phyloP scores from a whole-genome alignment of 2,797 vertebrate species.

The Spondyliosoma cantharus region DNA sequence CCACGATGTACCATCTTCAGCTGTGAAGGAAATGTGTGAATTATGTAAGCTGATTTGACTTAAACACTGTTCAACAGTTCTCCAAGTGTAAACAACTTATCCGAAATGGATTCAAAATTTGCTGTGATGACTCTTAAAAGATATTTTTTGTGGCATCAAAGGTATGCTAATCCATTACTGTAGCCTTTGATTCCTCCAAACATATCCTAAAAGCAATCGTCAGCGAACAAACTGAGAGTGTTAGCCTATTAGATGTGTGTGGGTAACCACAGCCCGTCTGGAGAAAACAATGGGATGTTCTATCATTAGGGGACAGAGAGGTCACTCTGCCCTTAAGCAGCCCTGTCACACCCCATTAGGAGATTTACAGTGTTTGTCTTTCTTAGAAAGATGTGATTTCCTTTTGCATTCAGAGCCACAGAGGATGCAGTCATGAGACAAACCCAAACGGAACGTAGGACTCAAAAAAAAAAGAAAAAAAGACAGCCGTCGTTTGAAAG shows the following conservation, averaged over 20 bases:
- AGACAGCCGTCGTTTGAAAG: slow-evolving; percentile 49
- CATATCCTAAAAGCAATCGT: slow-evolving; percentile 19
- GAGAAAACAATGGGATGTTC: slow-evolving; percentile 72
- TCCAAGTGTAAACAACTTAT: background rate
- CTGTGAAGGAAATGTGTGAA: slow-evolving; percentile 11
- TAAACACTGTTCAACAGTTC: slow-evolving; percentile 9
- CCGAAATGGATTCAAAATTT: slow-evolving; percentile 14
- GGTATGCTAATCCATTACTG: slow-evolving; percentile 2
- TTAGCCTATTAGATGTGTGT: slow-evolving; percentile 67
- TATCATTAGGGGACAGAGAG: slow-evolving; percentile 56
- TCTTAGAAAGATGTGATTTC: slow-evolving; percentile 52
- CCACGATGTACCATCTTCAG: background rate
- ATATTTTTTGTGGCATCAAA: background rate
- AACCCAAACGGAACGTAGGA: slow-evolving; percentile 36
- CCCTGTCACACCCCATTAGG: slow-evolving; percentile 69
- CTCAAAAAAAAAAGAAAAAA: slow-evolving; percentile 40
- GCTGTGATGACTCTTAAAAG: slow-evolving; percentile 11
- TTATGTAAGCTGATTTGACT: background rate
- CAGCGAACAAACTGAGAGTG: slow-evolving; percentile 28
- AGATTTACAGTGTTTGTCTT: slow-evolving; percentile 72
- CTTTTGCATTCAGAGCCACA: slow-evolving; percentile 45
- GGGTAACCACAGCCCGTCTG: slow-evolving; percentile 35
- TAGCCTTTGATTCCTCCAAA: slow-evolving; percentile 19
- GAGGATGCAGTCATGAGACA: slow-evolving; percentile 55
- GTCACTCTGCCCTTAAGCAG: slow-evolving; percentile 53